phyloP scores from a whole-genome alignment of 2,888 invertebrate species.

The Cremastinae sp. region DNA sequence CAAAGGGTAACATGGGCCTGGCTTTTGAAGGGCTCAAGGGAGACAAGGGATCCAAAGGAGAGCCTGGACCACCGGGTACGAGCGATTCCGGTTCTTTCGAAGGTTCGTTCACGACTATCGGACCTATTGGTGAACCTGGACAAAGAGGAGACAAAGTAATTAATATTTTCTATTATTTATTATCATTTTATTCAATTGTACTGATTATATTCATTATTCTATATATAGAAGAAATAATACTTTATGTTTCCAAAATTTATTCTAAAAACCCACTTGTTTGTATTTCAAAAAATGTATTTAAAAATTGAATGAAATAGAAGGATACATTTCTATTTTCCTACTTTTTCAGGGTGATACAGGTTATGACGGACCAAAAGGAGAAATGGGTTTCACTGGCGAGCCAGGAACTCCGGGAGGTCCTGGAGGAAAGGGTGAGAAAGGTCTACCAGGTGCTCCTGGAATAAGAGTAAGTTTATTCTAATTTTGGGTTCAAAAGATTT shows the following conservation, averaged over 20 bases:
- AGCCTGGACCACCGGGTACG: conserved; percentile 77
- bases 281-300: too few relatives aligned
- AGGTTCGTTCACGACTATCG: conserved; percentile 66
- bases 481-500: background rate
- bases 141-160: conserved; percentile 84
- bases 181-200: background rate
- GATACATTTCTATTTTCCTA: conserved; percentile 9
- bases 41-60: conserved; percentile 86
- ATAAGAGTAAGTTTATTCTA: conserved; percentile 84
- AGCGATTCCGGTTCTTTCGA: conserved; percentile 19
- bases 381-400: conserved; percentile 86
- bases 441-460: conserved; percentile 90
- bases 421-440: conserved; percentile 93
- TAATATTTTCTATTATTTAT: too few relatives aligned
- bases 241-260: too few relatives aligned
- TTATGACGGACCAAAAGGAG: conserved; percentile 85
- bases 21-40: conserved; percentile 84
- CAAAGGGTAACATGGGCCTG: conserved; percentile 84
- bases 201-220: too few relatives aligned
- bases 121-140: conserved; percentile 80
- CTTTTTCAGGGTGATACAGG: conserved; percentile 74
- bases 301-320: too few relatives aligned
- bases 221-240: too few relatives aligned
- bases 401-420: conserved; percentile 85
- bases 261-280: too few relatives aligned